Base-by-base conservation (phyloP, 2,113 vertebrate genomes). In the Excalfactoria chinensis region DNA sequence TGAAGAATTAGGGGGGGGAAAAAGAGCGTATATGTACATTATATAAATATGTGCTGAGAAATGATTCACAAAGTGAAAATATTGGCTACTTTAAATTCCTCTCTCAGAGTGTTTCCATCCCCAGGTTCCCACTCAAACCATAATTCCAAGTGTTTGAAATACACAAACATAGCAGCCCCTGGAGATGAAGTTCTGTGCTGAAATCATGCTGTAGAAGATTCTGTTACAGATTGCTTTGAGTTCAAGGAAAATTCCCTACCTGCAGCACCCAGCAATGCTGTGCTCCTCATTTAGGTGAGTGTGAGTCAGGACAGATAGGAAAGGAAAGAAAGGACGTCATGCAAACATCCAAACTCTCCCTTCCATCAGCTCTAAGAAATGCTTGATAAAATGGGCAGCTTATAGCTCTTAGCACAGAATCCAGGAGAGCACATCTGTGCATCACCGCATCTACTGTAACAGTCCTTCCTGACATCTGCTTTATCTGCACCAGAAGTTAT, bases 401-500 rank as follows among this genome's bases (percentile, higher is more conserved):
- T 40, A 30, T 30, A 46, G 56, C 49, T 34, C 59, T 41, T 35
- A 41, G 49, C 44, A 68, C 25, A 30, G 26, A 48, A 70, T 53
- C 35, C 6, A 71, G 34, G 70, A 82, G 51, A 71, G 19, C 26
- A 46, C 37, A 72, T 43, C 84, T 85, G 79, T 81, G 86, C 82
- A 68, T 70, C 13, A 37, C 48, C 70, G 70, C 18, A 90, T 86
- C 67, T 78, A 48, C 49, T 79, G 56, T 21, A 35, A 76, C 51
- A 2, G 49, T 34, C 77, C 90, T 69, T 56, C 89, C 70, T 69
- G 81, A 40, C 67, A 41, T 30, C 59, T 51, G 59, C 77, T 80
- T 88, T 71, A 71, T 93, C 83, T 93, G 74, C 85, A 95, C 56
- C 6, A 78, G 84, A 34, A 90, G 26, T 19, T 89, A 84, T 74